Percentiles rank a stretch among this genome's conserved stretches.
Evolutionary conservation across 2,113 vertebrate genomes (phyloP).

Genomic region (Anas platyrhynchos): DNA sequence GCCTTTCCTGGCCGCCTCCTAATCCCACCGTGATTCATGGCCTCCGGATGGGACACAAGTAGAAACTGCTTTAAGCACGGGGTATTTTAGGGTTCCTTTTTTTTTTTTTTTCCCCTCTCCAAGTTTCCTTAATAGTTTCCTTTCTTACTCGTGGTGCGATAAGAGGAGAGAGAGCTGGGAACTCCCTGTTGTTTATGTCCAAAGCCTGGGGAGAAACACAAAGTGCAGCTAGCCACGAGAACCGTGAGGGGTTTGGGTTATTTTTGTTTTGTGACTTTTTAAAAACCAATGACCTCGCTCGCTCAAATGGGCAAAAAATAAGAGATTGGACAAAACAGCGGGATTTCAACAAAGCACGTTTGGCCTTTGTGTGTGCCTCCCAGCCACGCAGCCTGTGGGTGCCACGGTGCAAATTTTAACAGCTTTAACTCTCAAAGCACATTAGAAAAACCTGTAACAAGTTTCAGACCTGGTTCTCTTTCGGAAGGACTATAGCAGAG

Average conservation of each 20-base stretch:
- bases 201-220: not conserved
- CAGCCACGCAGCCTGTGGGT: not conserved
- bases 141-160: constrained; percentile 7
- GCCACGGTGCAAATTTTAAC: not conserved
- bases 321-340: not conserved
- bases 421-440: not conserved
- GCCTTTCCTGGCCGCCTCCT: constrained; percentile 34
- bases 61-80: not conserved
- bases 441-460: not conserved
- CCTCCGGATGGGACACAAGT: constrained; percentile 24
- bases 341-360: not conserved
- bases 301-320: not conserved
- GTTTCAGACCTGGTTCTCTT: not conserved
- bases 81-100: not conserved
- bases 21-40: not conserved
- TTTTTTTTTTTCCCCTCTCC: not conserved
- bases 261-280: not conserved
- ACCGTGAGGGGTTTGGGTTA: not conserved
- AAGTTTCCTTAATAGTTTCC: constrained; percentile 30
- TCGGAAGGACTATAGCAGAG: not conserved
- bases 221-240: not conserved
- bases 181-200: not conserved
- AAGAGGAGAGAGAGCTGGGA: not conserved
- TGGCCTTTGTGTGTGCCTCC: not conserved
- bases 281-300: not conserved